Conservation (phyloP, 2,888 invertebrate species). For the Drosophila mimetica region DNA sequence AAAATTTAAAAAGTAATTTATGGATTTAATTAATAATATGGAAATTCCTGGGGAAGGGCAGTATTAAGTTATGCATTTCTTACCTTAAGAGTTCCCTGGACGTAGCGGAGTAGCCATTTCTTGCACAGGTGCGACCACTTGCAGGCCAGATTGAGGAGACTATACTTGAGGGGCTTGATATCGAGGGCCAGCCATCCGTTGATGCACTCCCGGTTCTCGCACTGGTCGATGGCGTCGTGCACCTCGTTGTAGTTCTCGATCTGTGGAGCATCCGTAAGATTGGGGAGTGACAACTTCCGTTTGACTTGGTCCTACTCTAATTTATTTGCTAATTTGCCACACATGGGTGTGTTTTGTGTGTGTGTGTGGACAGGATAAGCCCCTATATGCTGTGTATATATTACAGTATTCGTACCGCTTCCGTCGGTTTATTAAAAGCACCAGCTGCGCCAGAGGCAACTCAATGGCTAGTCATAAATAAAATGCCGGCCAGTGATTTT, state of each 20-base stretch:
- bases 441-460: conserved; percentile 69
- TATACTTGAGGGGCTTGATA: conserved; percentile 91
- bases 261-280: conserved; percentile 51
- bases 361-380: conserved; percentile 7
- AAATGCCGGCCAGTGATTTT: conserved; percentile 72
- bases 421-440: conserved; percentile 67
- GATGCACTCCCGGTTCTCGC: conserved; percentile 86
- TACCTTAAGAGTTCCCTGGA: conserved; percentile 88
- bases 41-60: no score
- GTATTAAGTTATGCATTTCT: not conserved
- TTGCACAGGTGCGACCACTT: conserved; percentile 96
- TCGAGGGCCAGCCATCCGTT: conserved; percentile 93
- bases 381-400: conserved; percentile 28
- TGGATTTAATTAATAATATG: no score
- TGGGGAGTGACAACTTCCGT: conserved; percentile 62
- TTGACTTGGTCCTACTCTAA: conserved; percentile 52
- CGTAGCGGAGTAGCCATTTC: conserved; percentile 92
- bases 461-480: conserved; percentile 78
- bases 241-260: conserved; percentile 82
- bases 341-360: conserved; percentile 38
- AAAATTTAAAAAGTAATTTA: no score
- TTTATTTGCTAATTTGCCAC: conserved; percentile 74
- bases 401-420: conserved; percentile 31
- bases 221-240: conserved; percentile 80
- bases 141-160: conserved; percentile 92